Base-by-base conservation (phyloP, 2,113 vertebrate genomes). In the Ictalurus furcatus region DNA sequence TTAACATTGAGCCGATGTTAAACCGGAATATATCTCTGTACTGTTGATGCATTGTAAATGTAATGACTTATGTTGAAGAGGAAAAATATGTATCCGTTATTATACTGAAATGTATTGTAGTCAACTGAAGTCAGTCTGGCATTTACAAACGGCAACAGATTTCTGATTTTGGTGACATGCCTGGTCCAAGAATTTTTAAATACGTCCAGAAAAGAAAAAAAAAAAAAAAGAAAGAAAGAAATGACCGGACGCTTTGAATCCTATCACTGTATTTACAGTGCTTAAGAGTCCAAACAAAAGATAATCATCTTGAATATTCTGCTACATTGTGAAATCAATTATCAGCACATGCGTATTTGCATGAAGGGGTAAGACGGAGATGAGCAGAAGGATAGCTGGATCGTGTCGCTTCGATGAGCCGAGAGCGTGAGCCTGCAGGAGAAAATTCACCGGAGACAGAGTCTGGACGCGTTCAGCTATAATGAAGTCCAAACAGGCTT, bases 401-500 rank as follows among this genome's bases (percentile, higher is more conserved):
- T 54, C 21, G 14, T 76, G 40, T 30, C 6, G 40, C 40, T n/a
- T 2, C 30, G 28, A 8, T 65, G 78, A 61, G 44, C 25, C 25
- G 88, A 89, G 65, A 59, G 52, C 16, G 4, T 44, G 25, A 48
- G 44, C 59, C 76, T 37, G 76, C 76, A 81, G 86, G 74, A 87
- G 59, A 17, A 48, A 81, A 89, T 81, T 21, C 90, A 86, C 87
- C 89, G 14, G 90, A 91, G 90, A 88, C 73, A 37, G 59, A 86
- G 86, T 44, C 90, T 84, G 90, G 90, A 88, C 54, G 63, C 90
- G 54, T 85, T 89, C 80, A 28, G 58, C 73, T 87, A 56, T 89
- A 87, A 89, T 89, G 73, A 85, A 91, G 90, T 91, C 88, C 84
- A 88, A 91, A 87, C 84, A 86, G 82, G 88, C 84, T 91, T 88